Evolutionary conservation across 2,888 invertebrate species (phyloP).

Genomic region (Drosophila anomelani): DNA sequence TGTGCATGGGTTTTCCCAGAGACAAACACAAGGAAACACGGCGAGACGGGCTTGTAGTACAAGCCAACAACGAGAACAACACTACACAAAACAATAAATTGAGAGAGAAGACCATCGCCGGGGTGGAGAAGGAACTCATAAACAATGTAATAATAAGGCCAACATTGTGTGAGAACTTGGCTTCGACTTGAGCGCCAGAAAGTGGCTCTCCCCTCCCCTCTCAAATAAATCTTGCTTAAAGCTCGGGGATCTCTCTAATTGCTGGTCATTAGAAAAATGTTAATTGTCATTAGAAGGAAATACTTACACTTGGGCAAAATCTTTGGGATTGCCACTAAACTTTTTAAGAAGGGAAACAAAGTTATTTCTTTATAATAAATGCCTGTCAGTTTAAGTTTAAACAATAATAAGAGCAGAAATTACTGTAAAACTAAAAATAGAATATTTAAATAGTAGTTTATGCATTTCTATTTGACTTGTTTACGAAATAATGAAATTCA

Average conservation of each 20-base stretch:
- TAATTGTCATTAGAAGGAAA: conserved; percentile 71
- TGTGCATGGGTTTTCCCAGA: conserved; percentile 10
- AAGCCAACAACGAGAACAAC: conserved; percentile 58
- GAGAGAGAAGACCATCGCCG: conserved; percentile 44
- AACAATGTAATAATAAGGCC: conserved; percentile 78
- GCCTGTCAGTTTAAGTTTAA: too few species aligned
- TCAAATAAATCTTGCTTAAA: conserved; percentile 75
- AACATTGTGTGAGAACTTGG: conserved; percentile 51
- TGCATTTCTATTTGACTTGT: not conserved
- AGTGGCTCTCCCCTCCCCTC: conserved; percentile 20
- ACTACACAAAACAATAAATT: conserved; percentile 67
- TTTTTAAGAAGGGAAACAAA: too few species aligned
- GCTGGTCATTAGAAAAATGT: conserved; percentile 71
- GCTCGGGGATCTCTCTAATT: conserved; percentile 64
- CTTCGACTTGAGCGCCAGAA: conserved; percentile 29
- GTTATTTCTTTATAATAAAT: not conserved
- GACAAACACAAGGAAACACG: conserved; percentile 71
- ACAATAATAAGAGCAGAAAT: too few species aligned
- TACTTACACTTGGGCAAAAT: not conserved
- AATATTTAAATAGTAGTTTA: not conserved
- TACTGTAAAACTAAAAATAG: accelerated
- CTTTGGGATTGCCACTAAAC: not conserved
- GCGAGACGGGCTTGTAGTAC: conserved; percentile 75
- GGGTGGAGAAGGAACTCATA: conserved; percentile 56
- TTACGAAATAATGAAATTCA: not conserved